Evolutionary conservation across 1,140 invertebrate genomes (phyloP), one percentile per base, ranked within the genome.

Genomic region (Leptinotarsa undecemlineata): DNA sequence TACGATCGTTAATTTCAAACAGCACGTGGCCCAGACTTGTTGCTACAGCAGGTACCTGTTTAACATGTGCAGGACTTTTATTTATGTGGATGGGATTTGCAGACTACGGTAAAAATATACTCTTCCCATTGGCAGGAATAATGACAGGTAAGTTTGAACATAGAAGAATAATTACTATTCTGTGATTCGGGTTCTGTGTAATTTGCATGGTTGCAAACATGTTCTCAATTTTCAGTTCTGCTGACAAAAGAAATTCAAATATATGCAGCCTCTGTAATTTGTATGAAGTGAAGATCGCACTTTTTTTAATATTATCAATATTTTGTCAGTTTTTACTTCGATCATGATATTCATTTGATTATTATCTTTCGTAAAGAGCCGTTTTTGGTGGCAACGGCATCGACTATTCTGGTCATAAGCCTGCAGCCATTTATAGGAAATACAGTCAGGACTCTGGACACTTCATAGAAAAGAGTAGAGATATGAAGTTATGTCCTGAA

Each of bases 21-120:
- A 82, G 82, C 68, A 81, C 76, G 47, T 82, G 82, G 82, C 82
- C 83, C 11, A 73, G 83, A 48, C 72, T 84, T 11, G 79, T 84
- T 26, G 77, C 79, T 33, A 80, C 78, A 17, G 77, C 79, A 3
- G 82, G 82, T 14, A 81, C 79, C 2, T 82, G 82, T 68, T 67
- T 84, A 42, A 82, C 77, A 51, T 84, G 82, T 70, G 81, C 82
- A 6, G 82, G 83, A 20, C 72, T 84, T n/a, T 73, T 84, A n/a
- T 82, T 84, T 69, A 62, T 84, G 14, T 84, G 83, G 83, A 80
- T 83, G 64, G 82, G 77, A 13, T 74, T 82, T 48, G 76, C 74
- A 4, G 81, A 76, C 26, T 75, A 71, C 14, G 42, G 64, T n/a
- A 48, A 64, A 8, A 42, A 47, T 33, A 73, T 66, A 60, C 19